Conservation (phyloP, 2,888 invertebrate species). For the Tiliacea citrago region DNA sequence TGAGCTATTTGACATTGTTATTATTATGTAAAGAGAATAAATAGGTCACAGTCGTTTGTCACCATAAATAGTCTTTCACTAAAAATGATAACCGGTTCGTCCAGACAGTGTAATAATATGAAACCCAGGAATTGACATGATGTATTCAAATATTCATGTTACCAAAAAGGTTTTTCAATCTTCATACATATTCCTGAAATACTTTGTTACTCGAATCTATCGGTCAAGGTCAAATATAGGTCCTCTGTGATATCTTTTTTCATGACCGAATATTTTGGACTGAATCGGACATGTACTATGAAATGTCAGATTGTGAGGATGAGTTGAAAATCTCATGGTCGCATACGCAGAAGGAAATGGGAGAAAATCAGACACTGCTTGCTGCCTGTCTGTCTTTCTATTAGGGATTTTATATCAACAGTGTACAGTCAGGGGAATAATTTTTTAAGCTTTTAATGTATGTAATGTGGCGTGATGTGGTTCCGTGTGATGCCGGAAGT, state of each 20-base stretch:
- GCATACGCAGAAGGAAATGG: too few species aligned
- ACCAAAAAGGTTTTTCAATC: slow-evolving; percentile 46
- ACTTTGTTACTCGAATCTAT: slow-evolving; percentile 25
- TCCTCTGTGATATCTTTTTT: slow-evolving; percentile 4
- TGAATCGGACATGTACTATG: neutral
- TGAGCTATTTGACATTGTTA: too few species aligned
- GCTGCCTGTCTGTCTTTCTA: too few species aligned
- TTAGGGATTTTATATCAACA: too few species aligned
- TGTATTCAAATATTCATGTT: slow-evolving; percentile 43
- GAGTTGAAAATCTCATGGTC: too few species aligned
- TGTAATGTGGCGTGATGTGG: too few species aligned
- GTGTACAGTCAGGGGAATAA: too few species aligned
- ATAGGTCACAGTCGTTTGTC: neutral
- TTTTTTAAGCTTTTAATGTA: too few species aligned
- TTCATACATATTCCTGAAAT: slow-evolving; percentile 34
- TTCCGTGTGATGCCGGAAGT: too few species aligned
- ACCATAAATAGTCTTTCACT: neutral
- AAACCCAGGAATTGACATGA: slow-evolving; percentile 19
- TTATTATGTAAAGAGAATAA: neutral
- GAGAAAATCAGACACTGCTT: too few species aligned
- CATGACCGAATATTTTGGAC: slow-evolving; percentile 1
- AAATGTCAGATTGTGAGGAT: neutral
- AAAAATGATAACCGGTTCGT: slow-evolving; percentile 7
- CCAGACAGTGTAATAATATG: slow-evolving; percentile 19
- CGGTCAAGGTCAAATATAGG: slow-evolving; percentile 28